phyloP scores from a whole-genome alignment of 2,797 vertebrate genomes.

The Sebastes itinus region DNA sequence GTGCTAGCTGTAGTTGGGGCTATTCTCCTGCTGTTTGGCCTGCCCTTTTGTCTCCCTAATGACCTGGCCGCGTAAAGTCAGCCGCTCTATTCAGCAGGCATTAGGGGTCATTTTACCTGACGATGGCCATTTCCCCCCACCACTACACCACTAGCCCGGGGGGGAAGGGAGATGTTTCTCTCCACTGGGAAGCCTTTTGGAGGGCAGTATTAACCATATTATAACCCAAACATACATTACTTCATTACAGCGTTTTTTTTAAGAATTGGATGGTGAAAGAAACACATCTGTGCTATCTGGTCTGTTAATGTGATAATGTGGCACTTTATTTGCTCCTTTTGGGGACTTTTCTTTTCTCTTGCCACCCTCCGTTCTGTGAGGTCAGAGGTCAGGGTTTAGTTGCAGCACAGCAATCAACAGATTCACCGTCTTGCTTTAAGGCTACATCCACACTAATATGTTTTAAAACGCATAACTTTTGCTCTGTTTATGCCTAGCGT shows the following conservation, averaged over 20 bases:
- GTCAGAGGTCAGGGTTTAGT: constrained; percentile 46
- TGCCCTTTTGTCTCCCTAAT: constrained; percentile 75
- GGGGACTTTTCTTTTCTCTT: background rate
- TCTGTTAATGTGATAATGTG: constrained; percentile 21
- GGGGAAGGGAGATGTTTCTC: constrained; percentile 45
- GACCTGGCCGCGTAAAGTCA: constrained; percentile 71
- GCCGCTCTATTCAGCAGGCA: constrained; percentile 70
- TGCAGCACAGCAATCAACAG: background rate
- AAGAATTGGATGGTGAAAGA: background rate
- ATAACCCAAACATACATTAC: background rate
- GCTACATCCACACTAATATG: too few species aligned
- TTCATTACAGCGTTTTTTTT: background rate
- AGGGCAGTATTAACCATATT: background rate
- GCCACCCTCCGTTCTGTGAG: background rate
- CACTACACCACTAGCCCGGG: constrained; percentile 31
- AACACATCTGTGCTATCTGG: background rate
- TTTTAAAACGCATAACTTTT: too few species aligned
- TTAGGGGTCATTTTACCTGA: constrained; percentile 80
- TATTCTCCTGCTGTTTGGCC: constrained; percentile 59
- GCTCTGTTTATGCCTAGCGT: too few species aligned
- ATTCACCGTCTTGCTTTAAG: constrained; percentile 5
- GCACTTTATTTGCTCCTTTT: constrained; percentile 8
- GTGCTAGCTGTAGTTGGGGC: constrained; percentile 31
- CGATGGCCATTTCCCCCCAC: constrained; percentile 42
- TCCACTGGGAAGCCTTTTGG: background rate